Evolutionary conservation across 2,888 invertebrate species (phyloP).

Genomic region (Napeogenes sylphis): DNA sequence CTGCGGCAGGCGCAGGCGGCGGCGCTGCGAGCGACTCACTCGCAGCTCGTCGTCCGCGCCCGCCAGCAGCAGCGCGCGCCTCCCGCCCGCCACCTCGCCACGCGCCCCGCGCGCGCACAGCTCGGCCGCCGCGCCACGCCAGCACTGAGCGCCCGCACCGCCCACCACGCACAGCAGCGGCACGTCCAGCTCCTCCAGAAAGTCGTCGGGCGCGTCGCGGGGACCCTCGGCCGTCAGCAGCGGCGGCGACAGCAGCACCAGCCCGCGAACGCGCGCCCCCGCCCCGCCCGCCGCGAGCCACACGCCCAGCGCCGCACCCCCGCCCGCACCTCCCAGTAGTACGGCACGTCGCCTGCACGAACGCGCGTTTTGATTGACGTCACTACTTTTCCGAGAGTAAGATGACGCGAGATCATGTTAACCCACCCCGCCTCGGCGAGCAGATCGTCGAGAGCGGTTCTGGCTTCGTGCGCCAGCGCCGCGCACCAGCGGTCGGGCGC

Average conservation of each 20-base stretch:
- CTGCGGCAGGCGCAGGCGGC: conserved; percentile 81
- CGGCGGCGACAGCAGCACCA: conserved; percentile 84
- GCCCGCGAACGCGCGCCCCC: conserved; percentile 56
- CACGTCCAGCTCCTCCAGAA: conserved; percentile 50
- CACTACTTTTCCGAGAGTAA: no score
- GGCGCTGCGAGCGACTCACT: conserved; percentile 77
- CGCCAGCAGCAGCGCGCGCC: conserved; percentile 75
- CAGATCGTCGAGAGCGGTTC: conserved; percentile 47
- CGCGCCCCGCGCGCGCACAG: conserved; percentile 35
- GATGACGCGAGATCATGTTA: neutral
- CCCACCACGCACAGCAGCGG: conserved; percentile 46
- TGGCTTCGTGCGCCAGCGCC: conserved; percentile 39
- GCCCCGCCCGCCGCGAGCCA: conserved; percentile 36
- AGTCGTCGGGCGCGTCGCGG: conserved; percentile 81
- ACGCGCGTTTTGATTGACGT: neutral
- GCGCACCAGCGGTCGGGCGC: conserved; percentile 46
- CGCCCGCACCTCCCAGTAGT: conserved; percentile 46
- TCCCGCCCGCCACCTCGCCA: conserved; percentile 45
- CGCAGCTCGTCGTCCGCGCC: conserved; percentile 83
- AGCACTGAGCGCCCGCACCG: conserved; percentile 32
- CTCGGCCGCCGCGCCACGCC: conserved; percentile 30
- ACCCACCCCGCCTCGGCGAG: conserved; percentile 50
- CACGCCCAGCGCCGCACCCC: conserved; percentile 41
- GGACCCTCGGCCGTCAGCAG: conserved; percentile 81
- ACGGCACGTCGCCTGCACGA: conserved; percentile 32